These are phyloP conservation scores for Bagarius yarrelli DNA, from an alignment of 2,113 vertebrate species.

Conservation along the genomic window DNA sequence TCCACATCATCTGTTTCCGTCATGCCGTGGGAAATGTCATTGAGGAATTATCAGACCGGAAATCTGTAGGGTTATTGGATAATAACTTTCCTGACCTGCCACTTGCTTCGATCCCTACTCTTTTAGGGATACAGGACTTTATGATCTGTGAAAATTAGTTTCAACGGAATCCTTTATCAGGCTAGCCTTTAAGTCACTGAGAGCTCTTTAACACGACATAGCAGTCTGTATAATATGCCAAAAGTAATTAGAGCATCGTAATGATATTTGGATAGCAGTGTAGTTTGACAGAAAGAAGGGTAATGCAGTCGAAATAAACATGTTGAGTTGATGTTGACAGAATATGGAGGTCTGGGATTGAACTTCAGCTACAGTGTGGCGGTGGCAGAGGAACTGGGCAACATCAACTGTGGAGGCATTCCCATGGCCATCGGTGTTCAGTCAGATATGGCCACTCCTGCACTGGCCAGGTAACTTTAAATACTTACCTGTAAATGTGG, in stretches of 20 bases:
- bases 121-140: background rate
- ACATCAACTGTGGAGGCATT: conserved; percentile 77
- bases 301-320: background rate
- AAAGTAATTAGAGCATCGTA: background rate
- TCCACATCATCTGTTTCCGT: too few species aligned
- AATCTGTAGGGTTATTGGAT: too few species aligned
- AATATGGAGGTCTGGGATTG: conserved; percentile 83
- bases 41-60: too few species aligned
- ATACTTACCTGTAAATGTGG: background rate
- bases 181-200: background rate
- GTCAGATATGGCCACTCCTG: conserved; percentile 82
- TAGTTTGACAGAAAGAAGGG: background rate
- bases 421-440: conserved; percentile 87
- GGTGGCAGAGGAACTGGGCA: conserved; percentile 82
- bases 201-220: background rate
- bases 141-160: background rate
- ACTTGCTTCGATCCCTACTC: background rate
- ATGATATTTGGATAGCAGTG: background rate
- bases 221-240: background rate
- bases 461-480: conserved; percentile 77
- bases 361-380: conserved; percentile 85
- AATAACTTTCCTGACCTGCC: background rate
- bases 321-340: conserved; percentile 60
- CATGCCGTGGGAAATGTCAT: too few species aligned
- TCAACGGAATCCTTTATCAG: background rate